Conservation (phyloP, 2,888 invertebrate genomes). For the Pachliopta kotzebuea region DNA sequence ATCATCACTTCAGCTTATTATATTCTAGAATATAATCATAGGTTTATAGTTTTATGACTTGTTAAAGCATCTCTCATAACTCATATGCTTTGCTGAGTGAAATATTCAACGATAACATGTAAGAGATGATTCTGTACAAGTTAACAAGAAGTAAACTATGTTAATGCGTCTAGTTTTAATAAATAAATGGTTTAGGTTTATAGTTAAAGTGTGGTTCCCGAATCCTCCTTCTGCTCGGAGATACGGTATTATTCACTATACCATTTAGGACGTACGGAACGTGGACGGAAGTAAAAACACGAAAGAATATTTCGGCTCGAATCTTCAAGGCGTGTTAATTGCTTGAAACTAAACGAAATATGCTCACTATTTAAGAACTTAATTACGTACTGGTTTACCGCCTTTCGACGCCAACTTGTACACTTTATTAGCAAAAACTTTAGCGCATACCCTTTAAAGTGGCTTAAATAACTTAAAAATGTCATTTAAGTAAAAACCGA, state of each 20-base stretch:
- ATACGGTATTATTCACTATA: slow-evolving; percentile 27
- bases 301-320: slow-evolving; percentile 41
- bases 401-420: slow-evolving; percentile 22
- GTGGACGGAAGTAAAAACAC: slow-evolving; percentile 33
- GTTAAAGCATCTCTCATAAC: too few species aligned
- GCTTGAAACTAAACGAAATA: slow-evolving; percentile 39
- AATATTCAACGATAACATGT: too few species aligned
- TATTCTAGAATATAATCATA: too few species aligned
- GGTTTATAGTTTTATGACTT: too few species aligned
- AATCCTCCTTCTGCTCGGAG: slow-evolving; percentile 25
- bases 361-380: slow-evolving; percentile 43
- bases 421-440: slow-evolving; percentile 24
- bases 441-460: slow-evolving; percentile 21
- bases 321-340: slow-evolving; percentile 33
- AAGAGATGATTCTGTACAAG: too few species aligned
- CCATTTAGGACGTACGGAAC: slow-evolving; percentile 21
- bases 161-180: background rate
- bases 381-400: slow-evolving; percentile 27
- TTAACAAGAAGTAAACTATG: background rate
- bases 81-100: too few species aligned
- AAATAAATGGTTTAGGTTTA: background rate
- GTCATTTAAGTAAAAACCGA: slow-evolving; percentile 14
- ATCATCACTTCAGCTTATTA: too few species aligned
- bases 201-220: background rate
- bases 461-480: slow-evolving; percentile 20